Percentiles rank a stretch among this genome's conserved stretches.
Evolutionary conservation across 2,888 invertebrate species (phyloP).

Genomic region (Leptogaster cylindrica): DNA sequence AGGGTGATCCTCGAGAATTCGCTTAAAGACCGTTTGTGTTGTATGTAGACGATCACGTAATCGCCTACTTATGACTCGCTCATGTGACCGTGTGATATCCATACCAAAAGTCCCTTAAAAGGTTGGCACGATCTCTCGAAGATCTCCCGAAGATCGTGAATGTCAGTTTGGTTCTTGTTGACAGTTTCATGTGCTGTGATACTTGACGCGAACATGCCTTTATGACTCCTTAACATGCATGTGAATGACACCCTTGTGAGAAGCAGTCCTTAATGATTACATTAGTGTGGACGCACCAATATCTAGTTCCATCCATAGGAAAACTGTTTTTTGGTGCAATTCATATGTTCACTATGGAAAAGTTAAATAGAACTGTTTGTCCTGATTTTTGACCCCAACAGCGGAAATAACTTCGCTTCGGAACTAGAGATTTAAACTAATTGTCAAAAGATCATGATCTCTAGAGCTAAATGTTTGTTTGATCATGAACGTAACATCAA

Average conservation of each 20-base stretch:
- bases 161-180: constrained; percentile 41
- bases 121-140: constrained; percentile 34
- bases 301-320: not conserved
- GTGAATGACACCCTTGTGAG: constrained; percentile 40
- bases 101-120: constrained; percentile 22
- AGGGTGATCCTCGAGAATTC: not conserved
- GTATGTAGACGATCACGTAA: constrained; percentile 37
- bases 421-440: constrained; percentile 33
- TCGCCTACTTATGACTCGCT: constrained; percentile 41
- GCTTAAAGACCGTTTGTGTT: constrained; percentile 25
- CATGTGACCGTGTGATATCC: constrained; percentile 26
- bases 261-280: constrained; percentile 5
- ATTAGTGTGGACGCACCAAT: not conserved
- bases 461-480: constrained; percentile 37
- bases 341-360: not conserved
- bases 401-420: not conserved
- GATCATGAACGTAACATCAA: constrained; percentile 35
- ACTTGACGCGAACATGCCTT: constrained; percentile 36
- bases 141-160: constrained; percentile 44
- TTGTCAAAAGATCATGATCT: constrained; percentile 39
- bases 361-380: not conserved
- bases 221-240: constrained; percentile 41
- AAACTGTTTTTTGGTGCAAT: too few species aligned
- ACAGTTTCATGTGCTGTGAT: constrained; percentile 36
- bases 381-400: not conserved